Base-by-base conservation (phyloP, 2,797 vertebrate species). In the Bovichtus variegatus region DNA sequence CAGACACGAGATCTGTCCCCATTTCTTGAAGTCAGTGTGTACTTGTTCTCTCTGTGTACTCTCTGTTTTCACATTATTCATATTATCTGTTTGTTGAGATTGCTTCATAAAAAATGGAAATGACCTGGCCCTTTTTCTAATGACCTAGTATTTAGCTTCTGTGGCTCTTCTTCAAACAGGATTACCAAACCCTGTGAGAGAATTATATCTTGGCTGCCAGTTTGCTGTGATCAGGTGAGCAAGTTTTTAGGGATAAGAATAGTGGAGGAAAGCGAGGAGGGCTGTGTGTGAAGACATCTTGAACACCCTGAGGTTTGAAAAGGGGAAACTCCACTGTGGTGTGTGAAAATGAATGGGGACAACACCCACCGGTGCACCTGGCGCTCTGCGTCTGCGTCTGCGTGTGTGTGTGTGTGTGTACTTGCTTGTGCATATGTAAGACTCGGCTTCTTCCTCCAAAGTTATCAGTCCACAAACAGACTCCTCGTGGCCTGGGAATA, bases 401-500 rank as follows among this genome's bases (percentile, higher is more conserved):
- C 71, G 21, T 31, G n/a, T 53, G 55, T n/a, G 46, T 55, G 51
- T 47, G 57, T 44, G 29, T 27, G 31, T 40, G 49, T 27, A 9
- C 18, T 43, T 78, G 4, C 38, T 44, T 60, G 51, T 75, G 74
- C 38, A 58, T 70, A 60, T 76, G n/a, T 63, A 68, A 73, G 54
- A 41, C 27, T 57, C 60, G 55, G 68, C 41, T 60, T 82, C 65
- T 70, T 77, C 74, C 68, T 67, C 61, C 44, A 47, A 79, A 92
- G 74, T 91, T 90, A 90, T 91, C 91, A 88, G 86, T 86, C 75
- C 49, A 59, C 72, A 80, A 51, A 76, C 91, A 92, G 91, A 79
- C 83, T 81, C 81, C 62, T 87, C 65, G 12, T 83, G 62, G 73
- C 77, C 66, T 80, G 84, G 89, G 76, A 92, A 89, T 91, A 87